Evolutionary conservation across 2,797 vertebrate genomes (phyloP), one percentile per base, ranked within the genome.

Genomic region (Hyperoplus immaculatus): DNA sequence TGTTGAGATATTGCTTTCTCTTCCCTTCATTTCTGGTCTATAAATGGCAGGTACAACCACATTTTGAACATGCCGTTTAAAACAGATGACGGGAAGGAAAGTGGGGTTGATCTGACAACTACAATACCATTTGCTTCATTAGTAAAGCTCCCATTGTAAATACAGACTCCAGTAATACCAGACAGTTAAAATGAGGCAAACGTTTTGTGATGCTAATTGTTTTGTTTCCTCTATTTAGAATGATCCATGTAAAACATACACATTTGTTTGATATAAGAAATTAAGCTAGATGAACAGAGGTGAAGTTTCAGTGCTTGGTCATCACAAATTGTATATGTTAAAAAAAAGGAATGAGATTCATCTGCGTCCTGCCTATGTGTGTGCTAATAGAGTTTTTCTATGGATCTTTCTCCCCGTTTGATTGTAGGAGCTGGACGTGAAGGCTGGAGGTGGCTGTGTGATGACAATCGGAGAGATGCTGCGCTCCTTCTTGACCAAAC

Each of bases 381-480:
- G 8, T 62, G 15, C 62, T 85, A 76, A 88, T 60, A 51, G 41
- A 66, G 4, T 56, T 49, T 77, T 62, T 45, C 11, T 82, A 1
- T 65, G 60, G 55, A 46, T 43, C n/a, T 65, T 68, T 55, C 41
- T 71, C 50, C 15, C 42, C 21, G 1, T 86, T 60, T 91, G 18
- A 90, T 93, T 96, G n/a, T 92, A 99, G 98, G 98, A 99, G 88
- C 95, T 99, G 54, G 98, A 99, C 54, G 98, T 99, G 87, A 99
- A 99, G 89, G 98, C 98, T 14, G 98, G 98, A 15, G 98, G 98
- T 0, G 98, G 98, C 65, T 99, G 98, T 3, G 95, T 99, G 47
- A 99, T 99, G 98, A 97, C 97, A 46, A 85, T 99, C 3, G 98
- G 98, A 72, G 98, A 99, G 90, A 99, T 99, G 98, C 94, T 99